These are phyloP conservation scores for Lithosia quadra DNA, from an alignment of 2,888 invertebrate species.

Conservation along the genomic window DNA sequence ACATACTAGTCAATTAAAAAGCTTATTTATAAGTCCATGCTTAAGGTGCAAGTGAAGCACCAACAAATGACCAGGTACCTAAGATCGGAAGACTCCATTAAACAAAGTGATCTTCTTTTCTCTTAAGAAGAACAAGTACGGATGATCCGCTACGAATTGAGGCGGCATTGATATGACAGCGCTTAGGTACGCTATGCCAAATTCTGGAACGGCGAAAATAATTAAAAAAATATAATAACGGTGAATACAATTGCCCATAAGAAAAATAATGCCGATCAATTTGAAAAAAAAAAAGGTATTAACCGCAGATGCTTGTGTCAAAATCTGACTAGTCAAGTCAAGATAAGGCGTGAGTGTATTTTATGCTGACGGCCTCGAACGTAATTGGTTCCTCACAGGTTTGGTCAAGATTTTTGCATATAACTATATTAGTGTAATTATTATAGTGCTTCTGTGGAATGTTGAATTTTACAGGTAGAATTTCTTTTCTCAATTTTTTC, in stretches of 20 bases:
- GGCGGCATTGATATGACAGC: slow-evolving; percentile 5
- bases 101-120: slow-evolving; percentile 52
- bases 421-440: background rate
- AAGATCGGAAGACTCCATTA: slow-evolving; percentile 59
- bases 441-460: background rate
- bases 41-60: slow-evolving; percentile 6
- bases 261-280: background rate
- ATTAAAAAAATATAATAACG: background rate
- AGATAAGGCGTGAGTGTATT: no score
- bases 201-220: slow-evolving; percentile 16
- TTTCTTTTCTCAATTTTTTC: background rate
- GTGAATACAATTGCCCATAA: background rate
- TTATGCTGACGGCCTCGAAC: no score
- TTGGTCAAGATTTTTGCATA: no score
- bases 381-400: no score
- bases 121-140: slow-evolving; percentile 61
- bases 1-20: background rate
- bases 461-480: background rate
- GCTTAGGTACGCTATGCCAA: slow-evolving; percentile 14
- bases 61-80: slow-evolving; percentile 38
- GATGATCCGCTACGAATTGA: slow-evolving; percentile 59
- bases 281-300: background rate
- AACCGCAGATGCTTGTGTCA: background rate
- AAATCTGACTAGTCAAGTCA: background rate
- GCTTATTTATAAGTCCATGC: slow-evolving; percentile 8